Base-by-base conservation (phyloP, 2,888 invertebrate species). In the Hypomecis punctinalis region DNA sequence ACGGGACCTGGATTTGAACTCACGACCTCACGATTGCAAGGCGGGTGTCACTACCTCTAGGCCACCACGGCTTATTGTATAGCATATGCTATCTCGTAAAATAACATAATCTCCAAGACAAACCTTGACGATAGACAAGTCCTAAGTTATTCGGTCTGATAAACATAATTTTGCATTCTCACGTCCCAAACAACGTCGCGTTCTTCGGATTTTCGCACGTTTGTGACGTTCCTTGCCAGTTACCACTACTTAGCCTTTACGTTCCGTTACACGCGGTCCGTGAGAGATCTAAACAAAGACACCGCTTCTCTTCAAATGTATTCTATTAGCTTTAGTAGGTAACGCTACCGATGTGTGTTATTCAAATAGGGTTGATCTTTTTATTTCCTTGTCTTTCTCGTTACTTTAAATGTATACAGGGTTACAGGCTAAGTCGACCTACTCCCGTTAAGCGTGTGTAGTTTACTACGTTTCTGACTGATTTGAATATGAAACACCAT, bases 211-310 rank as follows among this genome's bases (percentile, higher is more conserved):
- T 81, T 88, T 86, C 85, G 82, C 87, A 87, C 84, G 81, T 82
- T 63, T 76, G 78, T 74, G 72, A 76, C 72, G 74, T 63, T 75
- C 62, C 69, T 75, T 77, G 80, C 76, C 71, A 77, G 73, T 76
- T 80, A 54, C 47, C 45, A 55, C 49, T 40, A 57, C 60, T 85
- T 84, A 82, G 82, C 78, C 75, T 76, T 77, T 77, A 69, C 79
- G 81, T 84, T 76, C 89, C 89, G 90, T 91, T 90, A 90, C 61
- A 81, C 79, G 72, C 78, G 74, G 77, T 77, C 82, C 87, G 89
- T 91, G 89, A 85, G 90, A 90, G 84, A 84, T 80, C 74, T 78
- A 83, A 83, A 88, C 89, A 89, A 90, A 86, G 79, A 79, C 76
- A 75, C 76, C 71, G 78, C 49, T 52, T 61, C 43, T 76, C 83